A percentile compares a stretch with the other conserved stretches of the same genome.
These are phyloP conservation scores for Myotis daubentonii DNA, from an alignment of 2,797 vertebrate genomes.

Conservation along the genomic window DNA sequence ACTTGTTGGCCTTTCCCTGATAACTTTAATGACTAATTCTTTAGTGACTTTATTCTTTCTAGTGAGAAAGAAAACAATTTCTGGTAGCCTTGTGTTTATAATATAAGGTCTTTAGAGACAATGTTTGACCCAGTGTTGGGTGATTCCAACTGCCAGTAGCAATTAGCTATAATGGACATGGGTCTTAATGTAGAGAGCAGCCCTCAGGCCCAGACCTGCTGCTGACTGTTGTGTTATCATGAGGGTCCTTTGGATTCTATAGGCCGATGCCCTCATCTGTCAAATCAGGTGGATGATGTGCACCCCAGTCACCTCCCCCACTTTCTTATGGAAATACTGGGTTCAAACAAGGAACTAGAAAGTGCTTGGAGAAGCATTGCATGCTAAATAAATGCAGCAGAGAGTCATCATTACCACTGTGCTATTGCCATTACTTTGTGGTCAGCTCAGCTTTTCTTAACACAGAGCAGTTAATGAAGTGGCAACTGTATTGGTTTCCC, in stretches of 20 bases:
- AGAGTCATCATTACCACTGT: not conserved
- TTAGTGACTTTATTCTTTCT: constrained; percentile 5
- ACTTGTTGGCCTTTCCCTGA: not conserved
- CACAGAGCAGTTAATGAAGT: constrained; percentile 48
- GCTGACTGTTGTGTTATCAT: not conserved
- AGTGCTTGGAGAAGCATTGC: not conserved
- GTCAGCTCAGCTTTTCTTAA: constrained; percentile 38
- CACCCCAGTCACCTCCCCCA: not conserved
- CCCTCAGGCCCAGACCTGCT: not conserved
- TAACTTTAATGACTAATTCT: not conserved
- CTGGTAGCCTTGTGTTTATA: not conserved
- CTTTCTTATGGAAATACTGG: not conserved
- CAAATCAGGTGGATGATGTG: not conserved
- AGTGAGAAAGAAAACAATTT: not conserved
- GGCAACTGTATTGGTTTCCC: not conserved
- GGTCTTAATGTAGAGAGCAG: not conserved
- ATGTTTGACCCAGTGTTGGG: not conserved
- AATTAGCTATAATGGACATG: not conserved
- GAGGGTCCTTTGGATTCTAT: not conserved
- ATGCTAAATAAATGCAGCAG: not conserved
- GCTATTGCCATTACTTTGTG: constrained; percentile 40
- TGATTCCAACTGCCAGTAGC: not conserved
- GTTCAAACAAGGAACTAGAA: not conserved
- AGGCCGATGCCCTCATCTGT: not conserved
- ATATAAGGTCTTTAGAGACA: not conserved